Evolutionary conservation across 2,888 invertebrate species (phyloP), one percentile per base, ranked within the genome.

Genomic region (Agrotis ipsilon): DNA sequence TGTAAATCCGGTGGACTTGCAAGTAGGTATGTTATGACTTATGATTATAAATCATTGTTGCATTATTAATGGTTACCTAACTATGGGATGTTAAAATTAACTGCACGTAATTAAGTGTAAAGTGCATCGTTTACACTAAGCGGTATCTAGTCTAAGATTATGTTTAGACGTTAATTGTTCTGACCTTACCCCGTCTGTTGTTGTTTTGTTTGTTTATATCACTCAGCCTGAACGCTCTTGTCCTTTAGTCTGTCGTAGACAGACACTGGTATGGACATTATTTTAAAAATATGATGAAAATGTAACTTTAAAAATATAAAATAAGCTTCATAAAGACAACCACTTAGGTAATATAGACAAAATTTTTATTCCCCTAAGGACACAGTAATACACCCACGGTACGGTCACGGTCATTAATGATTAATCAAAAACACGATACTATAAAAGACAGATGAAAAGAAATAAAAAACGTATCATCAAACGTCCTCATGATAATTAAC

Each of bases 1-100:
- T 16, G 62, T 65, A 27, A 79, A 68, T 74, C 55, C 48, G 39
- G 58, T 65, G 66, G 16, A 54, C 57, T 49, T 54, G 46, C 27
- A 65, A 45, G 3, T 62, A 32, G 54, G 32, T 24, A n/a, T n/a
- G n/a, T n/a, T n/a, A n/a, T n/a, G n/a, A n/a, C n/a, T n/a, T 49
- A 14, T 57, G 19, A 59, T 68, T 48, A 59, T 54, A 58, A 60
- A 48, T 66, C 55, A 67, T 58, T 46, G 19, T 54, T 63, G 48
- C 63, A 48, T 64, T 39, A 52, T 11, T 63, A 51, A 63, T 61
- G 16, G 52, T 43, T 32, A n/a, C 32, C 7, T 55, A 64, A 18
- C 7, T 49, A 64, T 11, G 49, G 57, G 39, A 52, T 75, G 32
- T 63, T 63, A 21, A 63, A 75, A 65, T 62, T 58, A 65, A 63